Evolutionary conservation across 2,888 invertebrate genomes (phyloP), one percentile per base, ranked within the genome.

Genomic region (Tachina grossa): DNA sequence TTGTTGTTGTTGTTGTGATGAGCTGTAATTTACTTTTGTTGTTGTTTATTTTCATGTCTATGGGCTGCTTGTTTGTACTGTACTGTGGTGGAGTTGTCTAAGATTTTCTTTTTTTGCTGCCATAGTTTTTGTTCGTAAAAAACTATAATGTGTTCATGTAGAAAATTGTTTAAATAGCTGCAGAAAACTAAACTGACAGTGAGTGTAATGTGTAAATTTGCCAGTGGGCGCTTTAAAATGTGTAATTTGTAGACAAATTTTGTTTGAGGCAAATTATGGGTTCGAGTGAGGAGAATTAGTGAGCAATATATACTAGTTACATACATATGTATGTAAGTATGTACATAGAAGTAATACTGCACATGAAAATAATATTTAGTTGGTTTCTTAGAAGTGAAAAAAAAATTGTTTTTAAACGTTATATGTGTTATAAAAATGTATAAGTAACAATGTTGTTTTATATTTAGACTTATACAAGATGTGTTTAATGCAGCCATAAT

Each of bases 141-240:
- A 63, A 71, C 65, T 65, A 59, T 71, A 83, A 83, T 83, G 71
- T 83, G 59, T 69, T 71, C 68, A 75, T 68, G 68, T 75, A 68
- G 68, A 81, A 81, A 81, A 75, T 81, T 68, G 41, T 75, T 81
- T 61, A 61, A 74, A 80, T 80, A 74, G 53, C 53, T 68, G 71
- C 49, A 69, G 69, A 45, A 51, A 61, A 59, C 49, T 22, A 31
- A 39, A 43, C 55, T 8, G 19, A 47, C 66, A 49, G 31, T 9
- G 63, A 68, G 41, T 49, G 41, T 41, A 49, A 41, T 22, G 72
- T 72, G 72, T 57, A 72, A 74, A 66, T 71, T 79, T 65, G 39
- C 61, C 31, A 53, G 78, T 79, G 69, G 71, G 78, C 74, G 74
- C 74, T 63, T 43, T 1, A n/a, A 75, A 22, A 43, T 63, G 9